Conservation (phyloP, 64 coral and sea anemone species). For the Trachythela sp. region DNA sequence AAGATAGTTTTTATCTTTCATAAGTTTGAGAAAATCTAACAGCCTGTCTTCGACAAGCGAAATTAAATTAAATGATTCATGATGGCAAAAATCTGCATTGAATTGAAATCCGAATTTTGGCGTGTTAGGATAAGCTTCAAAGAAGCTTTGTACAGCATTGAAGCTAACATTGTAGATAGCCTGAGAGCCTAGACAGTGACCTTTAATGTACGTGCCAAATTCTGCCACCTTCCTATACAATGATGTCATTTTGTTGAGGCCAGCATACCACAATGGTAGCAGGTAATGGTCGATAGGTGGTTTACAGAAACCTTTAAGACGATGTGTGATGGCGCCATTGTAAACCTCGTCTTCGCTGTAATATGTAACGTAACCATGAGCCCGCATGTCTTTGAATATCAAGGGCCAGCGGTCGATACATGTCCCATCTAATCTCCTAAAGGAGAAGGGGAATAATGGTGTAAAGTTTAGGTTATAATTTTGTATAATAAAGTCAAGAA, state of each 20-base stretch:
- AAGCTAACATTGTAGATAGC: not conserved
- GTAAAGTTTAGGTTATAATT: too few species aligned
- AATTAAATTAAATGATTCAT: not conserved
- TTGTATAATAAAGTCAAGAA: too few species aligned
- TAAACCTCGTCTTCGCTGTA: not conserved
- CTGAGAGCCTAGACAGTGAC: too few species aligned
- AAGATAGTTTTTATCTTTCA: not conserved
- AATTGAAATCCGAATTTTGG: not conserved
- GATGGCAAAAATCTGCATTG: not conserved
- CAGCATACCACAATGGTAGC: not conserved
- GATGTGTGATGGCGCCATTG: not conserved
- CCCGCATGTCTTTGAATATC: conserved; percentile 41
- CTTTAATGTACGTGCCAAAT: not conserved
- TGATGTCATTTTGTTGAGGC: not conserved
- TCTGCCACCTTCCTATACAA: not conserved
- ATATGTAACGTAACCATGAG: conserved; percentile 68
- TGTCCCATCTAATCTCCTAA: not conserved
- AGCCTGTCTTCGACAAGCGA: not conserved
- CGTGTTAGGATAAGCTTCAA: not conserved
- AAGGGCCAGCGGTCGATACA: conserved; percentile 60
- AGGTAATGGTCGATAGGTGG: not conserved
- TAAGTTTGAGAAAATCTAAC: not conserved
- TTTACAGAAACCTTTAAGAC: not conserved
- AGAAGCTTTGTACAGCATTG: not conserved
- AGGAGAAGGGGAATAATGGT: too few species aligned